Evolutionary conservation across 2,888 invertebrate genomes (phyloP).

Genomic region (Eristalinus sepulchralis): DNA sequence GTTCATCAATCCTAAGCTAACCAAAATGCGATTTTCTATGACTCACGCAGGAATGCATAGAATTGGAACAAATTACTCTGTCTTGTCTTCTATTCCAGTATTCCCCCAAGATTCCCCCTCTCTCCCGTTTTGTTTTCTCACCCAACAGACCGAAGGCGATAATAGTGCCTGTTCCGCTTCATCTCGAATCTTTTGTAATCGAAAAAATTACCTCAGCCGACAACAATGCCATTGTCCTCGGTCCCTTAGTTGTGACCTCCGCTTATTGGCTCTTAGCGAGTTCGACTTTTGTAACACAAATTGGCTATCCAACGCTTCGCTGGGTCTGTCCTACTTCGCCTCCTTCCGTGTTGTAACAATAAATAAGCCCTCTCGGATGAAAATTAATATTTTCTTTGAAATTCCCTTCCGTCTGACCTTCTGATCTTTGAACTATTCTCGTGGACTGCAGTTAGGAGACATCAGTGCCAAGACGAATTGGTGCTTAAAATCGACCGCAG

Average conservation of each 20-base stretch:
- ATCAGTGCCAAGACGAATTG: background rate
- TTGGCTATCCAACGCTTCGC: background rate
- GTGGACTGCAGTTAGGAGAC: too few relatives aligned
- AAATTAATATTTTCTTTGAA: background rate
- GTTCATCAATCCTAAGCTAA: too few relatives aligned
- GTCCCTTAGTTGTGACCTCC: background rate
- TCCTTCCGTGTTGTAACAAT: conserved; percentile 44
- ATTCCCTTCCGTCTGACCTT: background rate
- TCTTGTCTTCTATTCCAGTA: too few relatives aligned
- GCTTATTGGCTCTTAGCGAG: background rate
- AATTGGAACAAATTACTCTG: too few relatives aligned
- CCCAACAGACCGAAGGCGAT: background rate
- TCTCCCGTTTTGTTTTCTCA: background rate
- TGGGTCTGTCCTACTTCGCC: conserved; percentile 3
- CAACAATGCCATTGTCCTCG: background rate
- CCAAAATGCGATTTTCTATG: too few relatives aligned
- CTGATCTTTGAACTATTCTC: background rate
- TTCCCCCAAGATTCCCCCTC: too few relatives aligned
- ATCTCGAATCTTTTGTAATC: background rate
- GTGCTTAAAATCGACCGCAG: background rate
- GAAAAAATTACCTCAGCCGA: conserved; percentile 19
- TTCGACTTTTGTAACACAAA: background rate
- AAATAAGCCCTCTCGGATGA: conserved; percentile 48
- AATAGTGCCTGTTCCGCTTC: background rate
- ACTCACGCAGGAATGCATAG: too few relatives aligned